Conservation (phyloP, 2,797 vertebrate species). For the Hemitrygon akajei region DNA sequence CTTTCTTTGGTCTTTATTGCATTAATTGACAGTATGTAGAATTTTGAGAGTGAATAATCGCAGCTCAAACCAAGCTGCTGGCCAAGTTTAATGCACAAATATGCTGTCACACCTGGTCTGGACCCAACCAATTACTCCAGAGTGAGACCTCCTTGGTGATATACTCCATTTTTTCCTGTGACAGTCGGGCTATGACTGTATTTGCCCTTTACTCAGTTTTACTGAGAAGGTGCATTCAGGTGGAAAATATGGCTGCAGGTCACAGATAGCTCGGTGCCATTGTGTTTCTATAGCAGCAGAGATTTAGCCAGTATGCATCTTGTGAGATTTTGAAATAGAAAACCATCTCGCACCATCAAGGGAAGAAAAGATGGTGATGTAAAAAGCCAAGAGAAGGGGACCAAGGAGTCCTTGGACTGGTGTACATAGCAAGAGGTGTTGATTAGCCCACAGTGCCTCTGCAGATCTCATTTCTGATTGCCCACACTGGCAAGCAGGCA, state of each 20-base stretch:
- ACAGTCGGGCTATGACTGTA: neutral
- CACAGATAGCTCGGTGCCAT: neutral
- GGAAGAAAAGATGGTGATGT: neutral
- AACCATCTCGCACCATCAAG: neutral
- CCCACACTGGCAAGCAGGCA: neutral
- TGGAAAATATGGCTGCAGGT: neutral
- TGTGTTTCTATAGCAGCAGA: neutral
- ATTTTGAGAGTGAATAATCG: neutral
- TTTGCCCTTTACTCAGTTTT: neutral
- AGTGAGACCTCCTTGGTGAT: neutral
- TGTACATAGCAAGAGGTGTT: neutral
- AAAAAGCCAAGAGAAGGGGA: neutral
- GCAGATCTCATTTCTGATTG: too few relatives aligned
- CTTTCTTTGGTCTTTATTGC: neutral
- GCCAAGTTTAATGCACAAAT: neutral
- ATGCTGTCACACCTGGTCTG: neutral
- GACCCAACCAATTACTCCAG: neutral
- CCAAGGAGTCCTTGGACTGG: neutral
- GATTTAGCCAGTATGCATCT: neutral
- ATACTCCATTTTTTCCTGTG: neutral
- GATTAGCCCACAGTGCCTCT: neutral
- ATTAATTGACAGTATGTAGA: neutral
- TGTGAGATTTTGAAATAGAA: neutral
- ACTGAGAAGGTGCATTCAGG: neutral
- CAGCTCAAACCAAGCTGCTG: neutral